Evolutionary conservation across 1,140 invertebrate species (phyloP).

Genomic region (Parasteatoda tepidariorum): DNA sequence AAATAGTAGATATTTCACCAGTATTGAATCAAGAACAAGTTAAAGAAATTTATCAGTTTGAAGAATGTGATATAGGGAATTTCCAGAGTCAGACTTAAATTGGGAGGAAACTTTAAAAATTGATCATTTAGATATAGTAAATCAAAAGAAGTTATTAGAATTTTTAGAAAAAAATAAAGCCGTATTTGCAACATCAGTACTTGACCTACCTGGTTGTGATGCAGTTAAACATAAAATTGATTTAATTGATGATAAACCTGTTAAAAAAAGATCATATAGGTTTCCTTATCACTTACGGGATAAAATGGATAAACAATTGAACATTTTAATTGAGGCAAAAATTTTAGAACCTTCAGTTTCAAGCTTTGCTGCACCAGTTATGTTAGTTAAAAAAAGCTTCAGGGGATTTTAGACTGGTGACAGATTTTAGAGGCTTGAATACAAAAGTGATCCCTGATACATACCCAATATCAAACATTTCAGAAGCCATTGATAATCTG

Average conservation of each 20-base stretch:
- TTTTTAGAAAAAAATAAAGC: background rate
- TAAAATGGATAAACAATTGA: background rate
- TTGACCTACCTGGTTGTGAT: background rate
- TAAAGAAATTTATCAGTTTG: too few species aligned
- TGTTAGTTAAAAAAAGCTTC: conserved; percentile 60
- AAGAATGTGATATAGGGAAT: background rate
- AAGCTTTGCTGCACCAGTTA: conserved; percentile 19
- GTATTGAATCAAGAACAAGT: too few species aligned
- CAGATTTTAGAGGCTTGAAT: conserved; percentile 60
- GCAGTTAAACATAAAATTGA: background rate
- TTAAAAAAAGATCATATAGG: background rate
- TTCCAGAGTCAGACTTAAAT: background rate
- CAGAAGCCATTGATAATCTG: background rate
- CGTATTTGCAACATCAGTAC: background rate
- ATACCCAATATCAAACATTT: background rate
- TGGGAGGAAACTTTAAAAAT: background rate
- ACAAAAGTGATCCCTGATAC: background rate
- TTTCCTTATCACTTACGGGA: background rate
- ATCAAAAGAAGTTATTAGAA: background rate
- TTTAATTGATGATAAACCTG: background rate
- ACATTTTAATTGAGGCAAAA: background rate
- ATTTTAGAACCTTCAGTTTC: conserved; percentile 10
- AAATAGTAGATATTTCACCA: background rate
- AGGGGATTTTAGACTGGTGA: conserved; percentile 48
- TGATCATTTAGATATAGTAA: too few species aligned